Percentiles rank a stretch among this genome's conserved stretches.
Conservation (phyloP, 2,888 invertebrate genomes). For the Thecophora atra region DNA sequence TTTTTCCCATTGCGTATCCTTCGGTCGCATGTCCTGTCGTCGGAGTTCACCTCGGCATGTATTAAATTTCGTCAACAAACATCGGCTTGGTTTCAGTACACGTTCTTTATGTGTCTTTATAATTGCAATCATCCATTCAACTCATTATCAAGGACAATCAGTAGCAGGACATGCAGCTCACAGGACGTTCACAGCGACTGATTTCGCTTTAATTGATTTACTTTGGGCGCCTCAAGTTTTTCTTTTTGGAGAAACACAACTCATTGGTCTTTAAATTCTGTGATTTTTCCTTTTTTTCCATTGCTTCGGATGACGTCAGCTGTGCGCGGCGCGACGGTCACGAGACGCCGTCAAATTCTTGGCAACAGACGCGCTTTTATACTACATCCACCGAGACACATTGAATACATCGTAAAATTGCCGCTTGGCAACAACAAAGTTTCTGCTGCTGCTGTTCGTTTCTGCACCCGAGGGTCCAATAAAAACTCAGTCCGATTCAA, state of each 20-base stretch:
- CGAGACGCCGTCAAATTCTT: background rate
- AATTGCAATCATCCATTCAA: conserved; percentile 56
- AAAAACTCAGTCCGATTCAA: too few relatives aligned
- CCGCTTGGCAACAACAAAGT: conserved; percentile 13
- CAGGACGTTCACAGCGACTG: background rate
- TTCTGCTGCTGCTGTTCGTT: background rate
- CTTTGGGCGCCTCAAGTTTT: too few relatives aligned
- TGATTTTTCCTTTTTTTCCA: too few relatives aligned
- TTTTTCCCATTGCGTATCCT: background rate
- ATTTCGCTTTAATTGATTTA: too few relatives aligned
- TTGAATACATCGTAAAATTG: background rate
- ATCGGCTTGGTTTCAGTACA: background rate
- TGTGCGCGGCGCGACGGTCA: background rate
- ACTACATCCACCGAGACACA: background rate
- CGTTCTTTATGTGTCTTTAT: conserved; percentile 19
- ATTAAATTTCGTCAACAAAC: conserved; percentile 31
- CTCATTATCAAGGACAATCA: conserved; percentile 58
- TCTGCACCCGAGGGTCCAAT: background rate
- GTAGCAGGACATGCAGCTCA: background rate
- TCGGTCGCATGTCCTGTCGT: conserved; percentile 24
- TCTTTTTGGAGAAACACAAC: too few relatives aligned
- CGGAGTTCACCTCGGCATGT: background rate
- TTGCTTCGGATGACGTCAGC: background rate
- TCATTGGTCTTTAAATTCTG: too few relatives aligned
- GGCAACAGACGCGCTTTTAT: conserved; percentile 1